These are phyloP conservation scores for Ophiodon elongatus DNA, from an alignment of 2,113 vertebrate genomes.

Conservation along the genomic window DNA sequence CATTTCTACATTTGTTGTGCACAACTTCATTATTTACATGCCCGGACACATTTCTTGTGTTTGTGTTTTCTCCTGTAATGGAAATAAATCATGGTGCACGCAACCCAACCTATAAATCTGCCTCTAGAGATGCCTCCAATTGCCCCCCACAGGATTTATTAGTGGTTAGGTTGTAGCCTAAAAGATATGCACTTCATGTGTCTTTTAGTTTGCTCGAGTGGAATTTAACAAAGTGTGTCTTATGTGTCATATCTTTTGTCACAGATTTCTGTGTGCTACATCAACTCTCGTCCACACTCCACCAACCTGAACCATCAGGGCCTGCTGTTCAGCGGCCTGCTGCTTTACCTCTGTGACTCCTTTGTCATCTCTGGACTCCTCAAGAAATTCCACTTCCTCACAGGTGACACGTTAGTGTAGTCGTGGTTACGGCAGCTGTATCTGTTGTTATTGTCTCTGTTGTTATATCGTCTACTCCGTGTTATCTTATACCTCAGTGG, in stretches of 20 bases:
- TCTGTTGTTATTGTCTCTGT: not conserved
- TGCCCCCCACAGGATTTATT: not conserved
- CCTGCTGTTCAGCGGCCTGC: constrained; percentile 94
- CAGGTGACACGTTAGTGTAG: constrained; percentile 88
- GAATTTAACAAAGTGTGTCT: not conserved
- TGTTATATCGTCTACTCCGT: not conserved
- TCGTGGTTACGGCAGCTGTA: not conserved
- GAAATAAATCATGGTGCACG: constrained; percentile 20
- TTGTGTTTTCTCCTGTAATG: not conserved
- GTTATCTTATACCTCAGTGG: not conserved
- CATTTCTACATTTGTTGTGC: constrained; percentile 9
- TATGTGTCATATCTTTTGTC: not conserved
- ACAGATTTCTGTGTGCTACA: constrained; percentile 93
- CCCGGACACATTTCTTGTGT: not conserved
- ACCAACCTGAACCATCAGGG: constrained; percentile 92
- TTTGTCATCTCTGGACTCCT: constrained; percentile 95
- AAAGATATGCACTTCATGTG: not conserved
- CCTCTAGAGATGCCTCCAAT: not conserved
- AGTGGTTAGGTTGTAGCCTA: not conserved
- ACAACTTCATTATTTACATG: constrained; percentile 19
- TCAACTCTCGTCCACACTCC: constrained; percentile 96
- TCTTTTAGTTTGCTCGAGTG: not conserved
- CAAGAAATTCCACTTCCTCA: constrained; percentile 94
- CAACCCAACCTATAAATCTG: not conserved
- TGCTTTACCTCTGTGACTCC: constrained; percentile 98